Conservation (phyloP, 1,140 invertebrate species). For the Pseudomyrmex gracilis region DNA sequence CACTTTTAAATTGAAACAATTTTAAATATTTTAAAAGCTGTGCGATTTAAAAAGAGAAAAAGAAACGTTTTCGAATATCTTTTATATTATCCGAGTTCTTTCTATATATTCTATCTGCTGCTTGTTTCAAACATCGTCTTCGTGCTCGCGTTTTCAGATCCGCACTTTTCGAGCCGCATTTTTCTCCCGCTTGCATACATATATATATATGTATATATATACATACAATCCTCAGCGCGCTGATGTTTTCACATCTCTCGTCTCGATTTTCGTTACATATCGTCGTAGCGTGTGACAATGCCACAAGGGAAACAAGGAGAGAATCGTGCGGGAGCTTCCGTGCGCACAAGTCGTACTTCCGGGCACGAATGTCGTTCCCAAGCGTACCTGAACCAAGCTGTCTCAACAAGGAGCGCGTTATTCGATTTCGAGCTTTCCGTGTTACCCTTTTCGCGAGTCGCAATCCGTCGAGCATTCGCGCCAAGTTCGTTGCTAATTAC, state of each 20-base stretch:
- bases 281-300: conserved; percentile 17
- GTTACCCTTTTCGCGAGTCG: conserved; percentile 25
- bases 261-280: conserved; percentile 24
- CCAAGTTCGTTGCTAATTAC: conserved; percentile 21
- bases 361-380: conserved; percentile 65
- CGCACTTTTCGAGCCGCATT: neutral
- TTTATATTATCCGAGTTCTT: neutral
- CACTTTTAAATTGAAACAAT: neutral
- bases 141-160: no score
- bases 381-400: conserved; percentile 68
- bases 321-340: conserved; percentile 26
- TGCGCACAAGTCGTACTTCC: conserved; percentile 61
- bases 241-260: conserved; percentile 16
- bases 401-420: conserved; percentile 38
- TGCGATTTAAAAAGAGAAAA: conserved; percentile 2
- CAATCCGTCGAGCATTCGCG: conserved; percentile 43
- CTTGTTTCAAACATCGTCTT: neutral
- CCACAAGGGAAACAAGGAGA: conserved; percentile 2
- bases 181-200: neutral
- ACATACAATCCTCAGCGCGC: conserved; percentile 23
- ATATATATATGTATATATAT: no score
- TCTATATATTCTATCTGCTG: neutral
- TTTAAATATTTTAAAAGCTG: neutral
- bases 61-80: neutral
- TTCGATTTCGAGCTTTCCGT: neutral